Base-by-base conservation (phyloP, 1,140 invertebrate genomes). In the Thaumetopoea pityocampa region DNA sequence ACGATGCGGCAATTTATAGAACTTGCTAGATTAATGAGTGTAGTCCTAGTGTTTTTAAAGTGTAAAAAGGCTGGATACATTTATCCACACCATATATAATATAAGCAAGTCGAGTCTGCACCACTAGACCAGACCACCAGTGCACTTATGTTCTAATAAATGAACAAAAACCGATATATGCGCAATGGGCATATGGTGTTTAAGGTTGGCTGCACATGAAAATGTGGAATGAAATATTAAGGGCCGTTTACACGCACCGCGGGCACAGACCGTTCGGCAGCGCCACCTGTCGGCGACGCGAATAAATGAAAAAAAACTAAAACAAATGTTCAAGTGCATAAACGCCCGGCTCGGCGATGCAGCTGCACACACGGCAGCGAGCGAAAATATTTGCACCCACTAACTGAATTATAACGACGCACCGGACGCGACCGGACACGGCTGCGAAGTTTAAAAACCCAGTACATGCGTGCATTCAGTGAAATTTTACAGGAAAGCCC, bases 261-360 rank as follows among this genome's bases (percentile, higher is more conserved):
- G 54, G 32, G 45, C 51, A 23, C 47, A 26, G 43, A 61, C 65
- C 66, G 58, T 30, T 47, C 42, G 30, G 29, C 49, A 46, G 50
- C 44, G 61, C 65, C 72, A 73, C 65, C 69, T 73, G 72, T 64
- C 72, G 58, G 11, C 58, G 55, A 65, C 52, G 49, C 47, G 58
- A 47, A 61, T 63, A 59, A 65, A 72, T 68, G 28, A 42, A 47
- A 58, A 67, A 46, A 59, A 54, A 51, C 61, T 38, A 52, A 51
- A 37, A 51, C 14, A 15, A 43, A 24, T 14, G 27, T 32, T 19
- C 28, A 41, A 27, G 27, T 43, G 32, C 23, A 45, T 34, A 37
- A 33, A 37, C 26, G 8, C 20, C 10, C 35, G 18, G 24, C 11
- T 14, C 8, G 12, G 29, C 10, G 36, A 37, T 20, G 26, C 28